A percentile compares a stretch with the other conserved stretches of the same genome.
Conservation (phyloP, 2,113 vertebrate genomes). For the Pterocles burchelli region DNA sequence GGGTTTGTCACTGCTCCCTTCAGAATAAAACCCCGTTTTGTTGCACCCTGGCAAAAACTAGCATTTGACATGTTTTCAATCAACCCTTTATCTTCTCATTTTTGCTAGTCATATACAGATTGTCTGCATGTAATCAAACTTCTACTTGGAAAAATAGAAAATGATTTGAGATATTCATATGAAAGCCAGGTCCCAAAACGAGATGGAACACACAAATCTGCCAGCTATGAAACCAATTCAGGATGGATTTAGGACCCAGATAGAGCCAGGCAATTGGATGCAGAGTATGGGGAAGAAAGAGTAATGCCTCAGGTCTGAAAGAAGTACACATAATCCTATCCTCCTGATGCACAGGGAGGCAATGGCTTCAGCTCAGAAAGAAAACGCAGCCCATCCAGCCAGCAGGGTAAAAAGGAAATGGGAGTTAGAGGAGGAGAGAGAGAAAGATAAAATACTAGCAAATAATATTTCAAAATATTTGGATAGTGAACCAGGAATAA, state of each 20-base stretch:
- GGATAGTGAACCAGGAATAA: background rate
- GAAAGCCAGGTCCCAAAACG: conserved; percentile 43
- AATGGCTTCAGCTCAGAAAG: background rate
- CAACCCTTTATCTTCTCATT: conserved; percentile 41
- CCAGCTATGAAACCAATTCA: conserved; percentile 55
- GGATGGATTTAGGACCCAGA: conserved; percentile 58
- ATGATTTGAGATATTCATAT: conserved; percentile 26
- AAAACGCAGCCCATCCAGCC: background rate
- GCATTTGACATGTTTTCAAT: conserved; percentile 25
- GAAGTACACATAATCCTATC: conserved; percentile 21
- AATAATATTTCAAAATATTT: background rate
- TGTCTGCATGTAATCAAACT: conserved; percentile 49
- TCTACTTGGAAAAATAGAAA: conserved; percentile 44
- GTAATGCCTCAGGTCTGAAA: conserved; percentile 43
- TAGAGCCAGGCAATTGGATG: conserved; percentile 46
- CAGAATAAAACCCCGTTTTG: background rate
- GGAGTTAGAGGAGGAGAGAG: background rate
- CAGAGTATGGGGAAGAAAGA: conserved; percentile 47
- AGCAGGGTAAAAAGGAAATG: background rate
- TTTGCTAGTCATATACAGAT: background rate
- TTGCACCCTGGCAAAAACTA: conserved; percentile 4
- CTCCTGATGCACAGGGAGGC: background rate
- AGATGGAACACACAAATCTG: conserved; percentile 57
- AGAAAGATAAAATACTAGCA: background rate
- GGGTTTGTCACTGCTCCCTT: conserved; percentile 19